Percentiles rank a stretch among this genome's conserved stretches.
These are phyloP conservation scores for Antechinus flavipes DNA, from an alignment of 2,113 vertebrate species.

Conservation along the genomic window DNA sequence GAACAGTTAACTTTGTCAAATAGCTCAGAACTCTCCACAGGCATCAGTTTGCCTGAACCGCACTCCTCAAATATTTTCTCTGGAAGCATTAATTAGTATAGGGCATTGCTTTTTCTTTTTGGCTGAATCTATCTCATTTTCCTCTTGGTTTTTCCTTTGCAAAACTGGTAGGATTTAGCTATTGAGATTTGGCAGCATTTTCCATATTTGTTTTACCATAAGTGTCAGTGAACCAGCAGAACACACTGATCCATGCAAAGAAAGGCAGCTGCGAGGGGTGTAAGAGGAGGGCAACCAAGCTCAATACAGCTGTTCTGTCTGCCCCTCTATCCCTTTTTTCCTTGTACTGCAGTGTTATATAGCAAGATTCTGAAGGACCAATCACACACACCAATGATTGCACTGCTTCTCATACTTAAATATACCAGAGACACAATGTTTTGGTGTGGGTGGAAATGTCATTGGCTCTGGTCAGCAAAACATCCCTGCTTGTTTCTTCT, in stretches of 20 bases:
- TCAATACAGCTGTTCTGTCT: not conserved
- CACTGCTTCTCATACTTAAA: not conserved
- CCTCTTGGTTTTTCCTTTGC: conserved; percentile 15
- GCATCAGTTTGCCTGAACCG: not conserved
- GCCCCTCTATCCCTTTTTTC: not conserved
- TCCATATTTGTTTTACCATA: conserved; percentile 43
- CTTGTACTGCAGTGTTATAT: not conserved
- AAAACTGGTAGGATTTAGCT: conserved; percentile 34
- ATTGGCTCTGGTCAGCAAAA: not conserved
- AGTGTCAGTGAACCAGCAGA: not conserved
- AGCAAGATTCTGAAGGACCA: not conserved
- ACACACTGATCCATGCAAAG: not conserved
- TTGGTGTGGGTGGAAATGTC: not conserved
- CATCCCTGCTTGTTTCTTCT: not conserved
- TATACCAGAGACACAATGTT: not conserved
- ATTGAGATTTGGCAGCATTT: conserved; percentile 56
- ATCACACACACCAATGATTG: not conserved
- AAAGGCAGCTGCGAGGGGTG: not conserved
- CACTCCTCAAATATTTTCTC: not conserved
- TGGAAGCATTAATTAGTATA: not conserved
- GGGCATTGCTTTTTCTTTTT: conserved; percentile 49
- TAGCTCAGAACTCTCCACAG: not conserved
- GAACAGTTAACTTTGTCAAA: not conserved
- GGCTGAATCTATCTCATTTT: conserved; percentile 37
- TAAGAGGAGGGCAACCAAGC: not conserved